Conservation (phyloP, 2,113 vertebrate genomes). For the Falco punctatus region DNA sequence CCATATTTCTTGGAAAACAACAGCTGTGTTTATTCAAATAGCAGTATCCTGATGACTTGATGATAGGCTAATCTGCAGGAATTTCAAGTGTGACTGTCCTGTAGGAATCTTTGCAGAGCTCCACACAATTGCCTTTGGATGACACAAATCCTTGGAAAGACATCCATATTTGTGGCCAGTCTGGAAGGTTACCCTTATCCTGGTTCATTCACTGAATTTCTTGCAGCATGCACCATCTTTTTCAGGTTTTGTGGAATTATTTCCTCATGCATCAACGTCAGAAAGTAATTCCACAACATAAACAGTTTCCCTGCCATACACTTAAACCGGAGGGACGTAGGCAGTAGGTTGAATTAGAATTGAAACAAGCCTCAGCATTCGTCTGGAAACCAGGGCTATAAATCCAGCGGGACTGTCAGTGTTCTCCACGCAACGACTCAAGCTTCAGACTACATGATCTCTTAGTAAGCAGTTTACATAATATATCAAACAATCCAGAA, state of each 20-base stretch:
- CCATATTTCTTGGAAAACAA: constrained; percentile 82
- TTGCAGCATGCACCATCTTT: constrained; percentile 20
- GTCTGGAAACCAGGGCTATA: constrained; percentile 45
- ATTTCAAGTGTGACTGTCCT: constrained; percentile 74
- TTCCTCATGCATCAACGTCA: constrained; percentile 74
- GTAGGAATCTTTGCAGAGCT: constrained; percentile 49
- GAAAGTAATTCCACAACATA: constrained; percentile 63
- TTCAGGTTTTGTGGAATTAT: constrained; percentile 49
- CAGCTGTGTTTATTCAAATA: constrained; percentile 83
- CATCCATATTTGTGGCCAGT: not conserved
- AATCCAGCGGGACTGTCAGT: constrained; percentile 19
- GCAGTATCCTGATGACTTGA: constrained; percentile 76
- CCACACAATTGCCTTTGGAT: constrained; percentile 51
- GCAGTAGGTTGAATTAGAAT: constrained; percentile 36
- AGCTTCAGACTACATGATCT: not conserved
- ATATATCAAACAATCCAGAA: constrained; percentile 25
- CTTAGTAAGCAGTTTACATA: constrained; percentile 36
- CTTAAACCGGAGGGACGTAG: constrained; percentile 50
- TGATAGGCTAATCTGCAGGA: constrained; percentile 79
- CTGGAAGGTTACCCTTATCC: constrained; percentile 33
- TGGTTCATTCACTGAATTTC: constrained; percentile 1
- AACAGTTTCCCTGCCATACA: constrained; percentile 31
- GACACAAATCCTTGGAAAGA: constrained; percentile 61
- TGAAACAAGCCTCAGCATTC: constrained; percentile 41
- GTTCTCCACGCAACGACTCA: constrained; percentile 12